phyloP scores from a whole-genome alignment of 2,888 invertebrate species.

The Sycophila texana region DNA sequence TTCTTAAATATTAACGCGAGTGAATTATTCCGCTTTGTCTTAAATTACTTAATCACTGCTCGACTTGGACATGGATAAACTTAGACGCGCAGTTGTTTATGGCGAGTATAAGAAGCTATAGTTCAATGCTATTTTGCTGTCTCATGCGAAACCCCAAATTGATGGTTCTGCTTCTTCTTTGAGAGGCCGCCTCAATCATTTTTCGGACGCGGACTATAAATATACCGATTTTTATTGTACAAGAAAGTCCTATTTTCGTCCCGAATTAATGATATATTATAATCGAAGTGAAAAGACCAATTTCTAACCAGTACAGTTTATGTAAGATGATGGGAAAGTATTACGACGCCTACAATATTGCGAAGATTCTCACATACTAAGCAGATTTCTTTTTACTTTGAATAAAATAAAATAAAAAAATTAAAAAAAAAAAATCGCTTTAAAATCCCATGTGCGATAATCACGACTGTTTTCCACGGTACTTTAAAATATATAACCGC shows the following conservation, averaged over 20 bases:
- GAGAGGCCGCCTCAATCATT: background rate
- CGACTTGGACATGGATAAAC: background rate
- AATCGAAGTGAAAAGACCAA: too few species aligned
- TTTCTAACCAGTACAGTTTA: too few species aligned
- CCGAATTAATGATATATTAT: too few species aligned
- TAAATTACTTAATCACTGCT: constrained; percentile 30
- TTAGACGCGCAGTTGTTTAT: background rate
- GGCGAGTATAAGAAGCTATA: background rate
- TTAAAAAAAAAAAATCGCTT: too few species aligned
- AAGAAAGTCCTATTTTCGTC: background rate
- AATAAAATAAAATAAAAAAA: too few species aligned
- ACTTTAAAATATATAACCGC: too few species aligned
- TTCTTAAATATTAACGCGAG: constrained; percentile 23
- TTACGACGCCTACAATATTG: too few species aligned
- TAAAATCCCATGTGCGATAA: too few species aligned
- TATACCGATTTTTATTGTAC: background rate
- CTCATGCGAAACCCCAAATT: background rate
- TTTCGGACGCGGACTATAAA: background rate
- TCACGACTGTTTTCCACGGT: too few species aligned
- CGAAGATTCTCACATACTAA: too few species aligned
- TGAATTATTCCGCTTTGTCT: constrained; percentile 21
- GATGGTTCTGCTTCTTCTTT: background rate
- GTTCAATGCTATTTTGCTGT: background rate
- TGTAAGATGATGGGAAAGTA: too few species aligned
- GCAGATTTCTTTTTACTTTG: too few species aligned